A percentile compares a stretch with the other conserved stretches of the same genome.
Conservation (phyloP, 2,797 vertebrate species). For the Coilia nasus region DNA sequence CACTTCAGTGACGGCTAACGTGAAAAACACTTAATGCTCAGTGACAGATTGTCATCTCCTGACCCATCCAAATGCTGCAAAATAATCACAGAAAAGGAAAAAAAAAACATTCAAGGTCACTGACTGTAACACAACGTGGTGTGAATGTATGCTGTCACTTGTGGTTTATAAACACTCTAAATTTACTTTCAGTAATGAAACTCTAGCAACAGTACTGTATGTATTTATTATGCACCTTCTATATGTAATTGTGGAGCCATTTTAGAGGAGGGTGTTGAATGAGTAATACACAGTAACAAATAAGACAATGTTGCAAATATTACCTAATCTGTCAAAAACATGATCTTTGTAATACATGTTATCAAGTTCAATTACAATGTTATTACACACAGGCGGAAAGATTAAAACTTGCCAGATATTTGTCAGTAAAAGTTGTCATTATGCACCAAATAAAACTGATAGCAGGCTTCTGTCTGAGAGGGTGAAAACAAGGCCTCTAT, state of each 20-base stretch:
- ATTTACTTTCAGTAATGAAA: neutral
- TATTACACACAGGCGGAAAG: neutral
- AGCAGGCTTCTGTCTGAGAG: neutral
- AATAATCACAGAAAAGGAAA: slow-evolving; percentile 7
- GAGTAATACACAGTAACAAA: neutral
- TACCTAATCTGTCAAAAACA: neutral
- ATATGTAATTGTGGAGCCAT: neutral
- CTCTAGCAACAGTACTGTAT: neutral
- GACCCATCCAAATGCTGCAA: neutral
- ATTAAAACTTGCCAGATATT: neutral
- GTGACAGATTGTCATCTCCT: slow-evolving; percentile 54
- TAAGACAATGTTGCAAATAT: neutral
- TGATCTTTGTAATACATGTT: neutral
- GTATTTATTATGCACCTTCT: neutral
- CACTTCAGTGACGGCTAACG: slow-evolving; percentile 44
- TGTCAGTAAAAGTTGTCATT: neutral
- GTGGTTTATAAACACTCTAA: neutral
- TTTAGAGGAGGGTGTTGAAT: neutral
- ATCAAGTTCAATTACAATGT: neutral
- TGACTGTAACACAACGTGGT: neutral
- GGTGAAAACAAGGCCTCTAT: neutral
- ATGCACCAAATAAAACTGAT: neutral
- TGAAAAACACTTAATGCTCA: slow-evolving; percentile 64
- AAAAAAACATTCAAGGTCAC: neutral
- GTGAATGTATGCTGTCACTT: neutral